phyloP scores from a whole-genome alignment of 1,140 invertebrate species.

The Campoletis sonorensis region DNA sequence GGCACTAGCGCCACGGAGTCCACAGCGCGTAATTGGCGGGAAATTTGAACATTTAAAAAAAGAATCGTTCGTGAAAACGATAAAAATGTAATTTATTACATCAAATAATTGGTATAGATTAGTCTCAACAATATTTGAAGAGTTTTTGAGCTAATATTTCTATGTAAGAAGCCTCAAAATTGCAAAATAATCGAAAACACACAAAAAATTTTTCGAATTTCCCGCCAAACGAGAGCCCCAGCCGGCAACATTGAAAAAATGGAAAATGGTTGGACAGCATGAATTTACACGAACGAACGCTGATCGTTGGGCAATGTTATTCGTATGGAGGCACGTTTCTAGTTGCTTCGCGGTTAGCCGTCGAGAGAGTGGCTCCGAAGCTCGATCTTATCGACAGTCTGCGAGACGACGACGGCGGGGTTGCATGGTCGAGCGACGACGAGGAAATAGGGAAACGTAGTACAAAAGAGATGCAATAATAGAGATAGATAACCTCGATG shows the following conservation, averaged over 20 bases:
- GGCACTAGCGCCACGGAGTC: neutral
- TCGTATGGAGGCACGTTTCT: neutral
- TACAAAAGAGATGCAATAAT: neutral
- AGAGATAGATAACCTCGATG: slow-evolving; percentile 2
- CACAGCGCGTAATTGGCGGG: neutral
- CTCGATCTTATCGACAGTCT: slow-evolving; percentile 10
- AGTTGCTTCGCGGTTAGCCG: neutral
- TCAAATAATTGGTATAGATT: too few species aligned
- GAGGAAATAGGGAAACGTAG: too few species aligned
- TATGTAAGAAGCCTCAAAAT: too few species aligned
- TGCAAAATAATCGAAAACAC: too few species aligned
- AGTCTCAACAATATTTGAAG: too few species aligned
- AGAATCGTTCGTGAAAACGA: neutral
- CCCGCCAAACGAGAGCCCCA: too few species aligned
- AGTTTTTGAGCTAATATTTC: too few species aligned
- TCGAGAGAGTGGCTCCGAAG: neutral
- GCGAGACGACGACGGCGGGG: slow-evolving; percentile 1
- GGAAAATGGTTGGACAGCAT: too few species aligned
- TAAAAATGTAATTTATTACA: too few species aligned
- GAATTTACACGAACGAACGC: too few species aligned
- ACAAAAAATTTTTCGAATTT: too few species aligned
- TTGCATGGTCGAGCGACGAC: neutral
- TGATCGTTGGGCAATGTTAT: neutral
- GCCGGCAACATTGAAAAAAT: too few species aligned
- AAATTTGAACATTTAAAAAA: neutral